Evolutionary conservation across 2,113 vertebrate genomes (phyloP).

Genomic region (Poeciliopsis retropinna): DNA sequence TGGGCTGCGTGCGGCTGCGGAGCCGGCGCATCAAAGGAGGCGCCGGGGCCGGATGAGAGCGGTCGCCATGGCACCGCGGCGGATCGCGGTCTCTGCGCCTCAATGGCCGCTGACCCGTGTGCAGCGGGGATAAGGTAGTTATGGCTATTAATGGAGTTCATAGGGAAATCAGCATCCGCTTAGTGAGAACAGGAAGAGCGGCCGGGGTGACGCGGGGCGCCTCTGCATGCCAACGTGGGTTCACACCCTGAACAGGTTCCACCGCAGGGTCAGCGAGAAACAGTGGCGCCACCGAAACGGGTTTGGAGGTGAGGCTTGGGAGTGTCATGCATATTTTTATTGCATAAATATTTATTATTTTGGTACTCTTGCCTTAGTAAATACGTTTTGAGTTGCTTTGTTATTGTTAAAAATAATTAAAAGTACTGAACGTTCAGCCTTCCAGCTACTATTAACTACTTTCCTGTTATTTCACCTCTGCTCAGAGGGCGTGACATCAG

Average conservation of each 20-base stretch:
- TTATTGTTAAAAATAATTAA: too few species aligned
- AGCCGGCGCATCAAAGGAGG: conserved; percentile 68
- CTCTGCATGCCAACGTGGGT: conserved; percentile 3
- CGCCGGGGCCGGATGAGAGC: conserved; percentile 68
- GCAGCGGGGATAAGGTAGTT: conserved; percentile 61
- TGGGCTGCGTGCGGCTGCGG: conserved; percentile 63
- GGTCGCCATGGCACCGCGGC: conserved; percentile 67
- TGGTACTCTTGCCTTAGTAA: too few species aligned
- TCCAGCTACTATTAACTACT: background rate
- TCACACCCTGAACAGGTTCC: conserved; percentile 12
- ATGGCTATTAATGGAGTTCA: conserved; percentile 65
- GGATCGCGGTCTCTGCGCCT: conserved; percentile 57
- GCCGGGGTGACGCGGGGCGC: conserved; percentile 24
- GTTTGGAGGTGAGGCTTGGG: too few species aligned
- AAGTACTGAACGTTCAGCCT: background rate
- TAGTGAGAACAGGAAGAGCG: conserved; percentile 4
- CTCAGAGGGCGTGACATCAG: background rate
- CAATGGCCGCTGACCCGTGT: conserved; percentile 63
- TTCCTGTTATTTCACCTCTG: background rate
- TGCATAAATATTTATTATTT: background rate
- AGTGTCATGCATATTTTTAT: background rate
- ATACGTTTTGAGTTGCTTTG: too few species aligned
- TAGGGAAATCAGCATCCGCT: conserved; percentile 33
- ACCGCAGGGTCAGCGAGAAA: background rate
- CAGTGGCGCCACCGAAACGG: background rate